Percentiles rank a stretch among this genome's conserved stretches.
These are phyloP conservation scores for Terrapene triunguis DNA, from an alignment of 2,113 vertebrate genomes.

Conservation along the genomic window DNA sequence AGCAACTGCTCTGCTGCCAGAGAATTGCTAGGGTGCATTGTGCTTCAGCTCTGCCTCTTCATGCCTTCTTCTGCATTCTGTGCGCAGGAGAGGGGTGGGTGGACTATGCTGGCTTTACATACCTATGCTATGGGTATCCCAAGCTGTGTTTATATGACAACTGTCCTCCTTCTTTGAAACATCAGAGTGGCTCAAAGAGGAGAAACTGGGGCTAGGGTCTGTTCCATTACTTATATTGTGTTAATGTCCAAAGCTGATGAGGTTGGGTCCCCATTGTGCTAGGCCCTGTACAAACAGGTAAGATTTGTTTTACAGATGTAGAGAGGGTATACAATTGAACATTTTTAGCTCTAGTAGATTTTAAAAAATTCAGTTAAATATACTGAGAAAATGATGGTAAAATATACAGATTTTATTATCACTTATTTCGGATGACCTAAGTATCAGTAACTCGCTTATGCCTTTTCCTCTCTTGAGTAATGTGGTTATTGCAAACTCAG, in stretches of 20 bases:
- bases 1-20: background rate
- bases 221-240: background rate
- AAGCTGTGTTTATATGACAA: background rate
- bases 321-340: background rate
- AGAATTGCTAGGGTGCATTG: background rate
- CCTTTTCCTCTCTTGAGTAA: background rate
- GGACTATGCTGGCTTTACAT: background rate
- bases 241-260: rapidly evolving
- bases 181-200: background rate
- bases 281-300: background rate
- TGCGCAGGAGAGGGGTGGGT: background rate
- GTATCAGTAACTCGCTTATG: background rate
- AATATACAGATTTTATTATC: background rate
- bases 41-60: background rate
- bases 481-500: background rate
- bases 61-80: background rate
- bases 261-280: background rate
- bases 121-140: rapidly evolving
- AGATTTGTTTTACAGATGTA: background rate
- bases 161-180: background rate
- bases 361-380: rapidly evolving
- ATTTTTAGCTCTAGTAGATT: background rate
- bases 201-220: background rate
- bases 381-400: background rate
- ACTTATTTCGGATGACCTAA: background rate